Percentiles rank a stretch among this genome's conserved stretches.
Evolutionary conservation across 1,140 invertebrate species (phyloP).

Genomic region (Mya arenaria): DNA sequence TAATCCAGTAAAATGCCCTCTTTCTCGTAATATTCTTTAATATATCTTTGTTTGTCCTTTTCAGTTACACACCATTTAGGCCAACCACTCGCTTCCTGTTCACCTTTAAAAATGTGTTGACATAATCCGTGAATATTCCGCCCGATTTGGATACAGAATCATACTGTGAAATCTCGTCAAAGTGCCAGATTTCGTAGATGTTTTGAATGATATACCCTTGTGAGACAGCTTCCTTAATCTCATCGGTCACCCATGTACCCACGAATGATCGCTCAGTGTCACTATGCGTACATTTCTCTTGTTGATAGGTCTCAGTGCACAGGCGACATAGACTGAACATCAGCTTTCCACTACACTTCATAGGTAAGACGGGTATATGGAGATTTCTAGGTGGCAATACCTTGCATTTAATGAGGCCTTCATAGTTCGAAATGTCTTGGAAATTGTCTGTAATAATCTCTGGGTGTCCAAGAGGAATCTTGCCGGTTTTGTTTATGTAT

Average conservation of each 20-base stretch:
- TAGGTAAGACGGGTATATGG: conserved; percentile 35
- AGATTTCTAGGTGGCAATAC: conserved; percentile 26
- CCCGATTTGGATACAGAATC: neutral
- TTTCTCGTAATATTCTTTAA: conserved; percentile 67
- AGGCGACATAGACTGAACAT: conserved; percentile 31
- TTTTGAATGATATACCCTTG: neutral
- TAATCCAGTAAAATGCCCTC: conserved; percentile 77
- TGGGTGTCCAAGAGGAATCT: conserved; percentile 35
- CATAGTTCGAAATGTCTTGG: neutral
- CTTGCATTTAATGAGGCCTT: conserved; percentile 42
- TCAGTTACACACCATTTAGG: conserved; percentile 45
- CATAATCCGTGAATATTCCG: conserved; percentile 54
- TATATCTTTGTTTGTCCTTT: conserved; percentile 64
- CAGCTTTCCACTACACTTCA: conserved; percentile 22
- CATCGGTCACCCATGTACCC: conserved; percentile 19
- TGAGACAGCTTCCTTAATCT: conserved; percentile 6
- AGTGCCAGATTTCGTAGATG: conserved; percentile 10
- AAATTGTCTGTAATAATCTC: conserved; percentile 39
- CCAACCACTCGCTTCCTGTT: conserved; percentile 59
- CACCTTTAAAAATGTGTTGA: conserved; percentile 60
- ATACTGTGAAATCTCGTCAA: conserved; percentile 48
- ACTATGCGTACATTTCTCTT: conserved; percentile 21
- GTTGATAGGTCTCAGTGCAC: conserved; percentile 13
- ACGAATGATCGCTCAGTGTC: conserved; percentile 5
- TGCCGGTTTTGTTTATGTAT: conserved; percentile 36